These are phyloP conservation scores for Horisme vitalbata DNA, from an alignment of 2,888 invertebrate species.

Conservation along the genomic window DNA sequence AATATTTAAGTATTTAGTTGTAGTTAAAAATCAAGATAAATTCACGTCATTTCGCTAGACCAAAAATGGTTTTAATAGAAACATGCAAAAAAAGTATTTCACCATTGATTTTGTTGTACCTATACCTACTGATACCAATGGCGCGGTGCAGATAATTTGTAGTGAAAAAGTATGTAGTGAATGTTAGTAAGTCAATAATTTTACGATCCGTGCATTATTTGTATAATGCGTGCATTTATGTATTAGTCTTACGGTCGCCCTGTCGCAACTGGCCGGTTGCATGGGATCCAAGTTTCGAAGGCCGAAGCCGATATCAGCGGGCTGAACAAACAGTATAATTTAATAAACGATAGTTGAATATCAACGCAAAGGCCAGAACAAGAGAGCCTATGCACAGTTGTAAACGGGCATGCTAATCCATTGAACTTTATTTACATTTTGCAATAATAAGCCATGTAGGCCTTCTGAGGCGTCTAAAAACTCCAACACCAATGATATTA, in stretches of 20 bases:
- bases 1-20: too few relatives aligned
- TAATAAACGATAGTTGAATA: slow-evolving; percentile 36
- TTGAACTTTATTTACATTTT: slow-evolving; percentile 5
- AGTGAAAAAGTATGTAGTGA: slow-evolving; percentile 16
- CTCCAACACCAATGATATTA: too few relatives aligned
- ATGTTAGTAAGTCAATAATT: slow-evolving; percentile 25
- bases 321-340: slow-evolving; percentile 61
- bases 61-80: too few relatives aligned
- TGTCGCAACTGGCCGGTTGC: slow-evolving; percentile 69
- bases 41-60: too few relatives aligned
- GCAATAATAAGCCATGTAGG: too few relatives aligned
- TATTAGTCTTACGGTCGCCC: slow-evolving; percentile 71
- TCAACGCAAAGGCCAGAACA: slow-evolving; percentile 41
- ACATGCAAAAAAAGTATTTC: too few relatives aligned
- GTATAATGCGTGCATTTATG: slow-evolving; percentile 57
- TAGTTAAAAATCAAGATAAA: too few relatives aligned
- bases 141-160: slow-evolving; percentile 18
- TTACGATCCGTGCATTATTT: slow-evolving; percentile 40
- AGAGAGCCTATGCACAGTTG: slow-evolving; percentile 32
- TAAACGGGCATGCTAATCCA: slow-evolving; percentile 15
- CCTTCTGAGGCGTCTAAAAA: too few relatives aligned
- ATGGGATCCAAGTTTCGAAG: slow-evolving; percentile 72
- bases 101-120: too few relatives aligned
- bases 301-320: slow-evolving; percentile 72
- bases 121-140: too few relatives aligned